These are phyloP conservation scores for Pygocentrus nattereri DNA, from an alignment of 2,797 vertebrate genomes.

Conservation along the genomic window DNA sequence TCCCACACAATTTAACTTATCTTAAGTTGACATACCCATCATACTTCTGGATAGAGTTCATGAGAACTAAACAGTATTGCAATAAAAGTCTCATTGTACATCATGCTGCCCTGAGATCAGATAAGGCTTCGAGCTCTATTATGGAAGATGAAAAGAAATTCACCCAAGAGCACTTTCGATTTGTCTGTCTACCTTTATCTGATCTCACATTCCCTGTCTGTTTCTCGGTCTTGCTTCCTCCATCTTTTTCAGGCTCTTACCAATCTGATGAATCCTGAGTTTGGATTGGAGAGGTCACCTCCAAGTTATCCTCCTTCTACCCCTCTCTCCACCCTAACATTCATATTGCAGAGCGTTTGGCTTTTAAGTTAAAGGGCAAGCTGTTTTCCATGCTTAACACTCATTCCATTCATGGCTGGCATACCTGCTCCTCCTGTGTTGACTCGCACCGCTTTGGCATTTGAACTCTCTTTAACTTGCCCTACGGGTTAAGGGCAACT, in stretches of 20 bases:
- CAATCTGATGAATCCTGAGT: background rate
- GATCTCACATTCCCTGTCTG: background rate
- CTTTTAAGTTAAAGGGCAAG: constrained; percentile 21
- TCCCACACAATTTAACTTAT: background rate
- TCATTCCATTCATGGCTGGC: constrained; percentile 30
- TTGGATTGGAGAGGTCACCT: background rate
- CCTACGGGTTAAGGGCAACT: constrained; percentile 4
- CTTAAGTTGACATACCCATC: background rate
- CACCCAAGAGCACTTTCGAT: background rate
- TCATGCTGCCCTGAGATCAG: background rate
- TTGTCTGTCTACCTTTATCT: background rate
- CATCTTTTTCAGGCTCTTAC: background rate
- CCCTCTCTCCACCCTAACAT: background rate
- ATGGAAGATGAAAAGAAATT: background rate
- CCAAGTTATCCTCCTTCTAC: background rate
- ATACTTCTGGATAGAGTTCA: background rate
- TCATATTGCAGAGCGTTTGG: constrained; percentile 2
- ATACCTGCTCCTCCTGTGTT: constrained; percentile 21
- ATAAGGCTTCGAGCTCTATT: background rate
- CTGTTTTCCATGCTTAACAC: constrained; percentile 10
- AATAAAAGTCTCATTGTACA: background rate
- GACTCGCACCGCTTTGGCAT: constrained; percentile 14
- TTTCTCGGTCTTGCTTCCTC: background rate
- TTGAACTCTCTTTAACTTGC: background rate
- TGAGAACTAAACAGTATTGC: background rate